These are phyloP conservation scores for Schlechtendalia chinensis DNA, from an alignment of 1,140 invertebrate genomes.

Conservation along the genomic window DNA sequence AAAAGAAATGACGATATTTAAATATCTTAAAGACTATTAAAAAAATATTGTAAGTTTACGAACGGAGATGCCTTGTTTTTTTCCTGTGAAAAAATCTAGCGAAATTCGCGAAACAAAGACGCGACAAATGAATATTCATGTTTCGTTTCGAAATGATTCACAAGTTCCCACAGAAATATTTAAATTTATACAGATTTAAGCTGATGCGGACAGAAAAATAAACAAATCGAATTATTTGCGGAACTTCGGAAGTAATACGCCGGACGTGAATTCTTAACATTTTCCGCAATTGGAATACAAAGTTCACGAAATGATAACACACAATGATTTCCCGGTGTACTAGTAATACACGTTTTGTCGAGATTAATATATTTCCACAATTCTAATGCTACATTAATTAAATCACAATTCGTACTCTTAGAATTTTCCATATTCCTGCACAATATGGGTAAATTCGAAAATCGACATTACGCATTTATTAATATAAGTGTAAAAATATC, in stretches of 20 bases:
- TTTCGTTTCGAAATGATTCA: background rate
- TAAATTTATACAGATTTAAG: background rate
- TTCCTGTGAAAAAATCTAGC: background rate
- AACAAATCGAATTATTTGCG: background rate
- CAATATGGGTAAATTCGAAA: too few relatives aligned
- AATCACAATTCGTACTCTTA: too few relatives aligned
- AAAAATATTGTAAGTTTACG: background rate
- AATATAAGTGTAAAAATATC: too few relatives aligned
- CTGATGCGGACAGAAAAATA: background rate
- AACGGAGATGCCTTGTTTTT: background rate
- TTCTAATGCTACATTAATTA: too few relatives aligned
- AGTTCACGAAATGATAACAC: background rate
- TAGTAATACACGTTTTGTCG: too few relatives aligned
- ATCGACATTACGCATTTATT: too few relatives aligned
- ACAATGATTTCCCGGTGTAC: background rate
- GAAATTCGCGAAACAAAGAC: background rate
- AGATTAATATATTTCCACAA: too few relatives aligned
- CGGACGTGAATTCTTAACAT: background rate
- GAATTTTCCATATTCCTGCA: too few relatives aligned
- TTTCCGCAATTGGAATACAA: background rate
- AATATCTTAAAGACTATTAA: too few relatives aligned
- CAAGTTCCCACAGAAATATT: slow-evolving; percentile 5
- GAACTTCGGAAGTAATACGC: background rate
- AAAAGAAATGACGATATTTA: too few relatives aligned
- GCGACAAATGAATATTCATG: slow-evolving; percentile 16